Percentiles rank a stretch among this genome's conserved stretches.
Evolutionary conservation across 2,888 invertebrate species (phyloP).

Genomic region (Drosophila anomelani): DNA sequence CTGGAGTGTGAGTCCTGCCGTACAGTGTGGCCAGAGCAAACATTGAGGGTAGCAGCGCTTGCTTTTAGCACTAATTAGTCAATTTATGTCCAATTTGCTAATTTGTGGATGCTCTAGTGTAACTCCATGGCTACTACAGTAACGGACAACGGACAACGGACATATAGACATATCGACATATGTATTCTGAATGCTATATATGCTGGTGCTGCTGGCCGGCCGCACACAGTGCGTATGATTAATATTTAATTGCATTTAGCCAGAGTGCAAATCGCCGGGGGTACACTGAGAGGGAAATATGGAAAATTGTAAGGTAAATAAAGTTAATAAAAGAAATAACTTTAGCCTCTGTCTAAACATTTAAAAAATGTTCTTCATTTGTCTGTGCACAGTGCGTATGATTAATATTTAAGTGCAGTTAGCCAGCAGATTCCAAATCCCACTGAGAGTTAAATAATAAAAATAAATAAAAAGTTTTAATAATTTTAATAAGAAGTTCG

Average conservation of each 20-base stretch:
- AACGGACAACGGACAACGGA: constrained; percentile 5
- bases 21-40: constrained; percentile 37
- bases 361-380: too few relatives aligned
- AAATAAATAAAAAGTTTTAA: too few relatives aligned
- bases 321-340: too few relatives aligned
- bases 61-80: constrained; percentile 75
- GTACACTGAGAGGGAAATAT: constrained; percentile 11
- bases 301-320: background rate
- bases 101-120: constrained; percentile 58
- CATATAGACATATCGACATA: constrained; percentile 22
- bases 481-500: too few relatives aligned
- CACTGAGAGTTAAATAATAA: too few relatives aligned
- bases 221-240: constrained; percentile 67
- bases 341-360: too few relatives aligned
- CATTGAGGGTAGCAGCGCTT: constrained; percentile 34
- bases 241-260: constrained; percentile 75
- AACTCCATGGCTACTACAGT: constrained; percentile 15
- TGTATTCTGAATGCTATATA: constrained; percentile 6
- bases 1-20: background rate
- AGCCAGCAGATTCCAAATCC: too few relatives aligned
- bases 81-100: constrained; percentile 66
- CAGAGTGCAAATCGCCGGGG: constrained; percentile 25
- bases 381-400: too few relatives aligned
- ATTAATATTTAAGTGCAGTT: too few relatives aligned
- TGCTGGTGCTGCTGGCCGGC: constrained; percentile 15